Conservation (phyloP, 2,113 vertebrate species). For the Forbesichthys papilliferus region DNA sequence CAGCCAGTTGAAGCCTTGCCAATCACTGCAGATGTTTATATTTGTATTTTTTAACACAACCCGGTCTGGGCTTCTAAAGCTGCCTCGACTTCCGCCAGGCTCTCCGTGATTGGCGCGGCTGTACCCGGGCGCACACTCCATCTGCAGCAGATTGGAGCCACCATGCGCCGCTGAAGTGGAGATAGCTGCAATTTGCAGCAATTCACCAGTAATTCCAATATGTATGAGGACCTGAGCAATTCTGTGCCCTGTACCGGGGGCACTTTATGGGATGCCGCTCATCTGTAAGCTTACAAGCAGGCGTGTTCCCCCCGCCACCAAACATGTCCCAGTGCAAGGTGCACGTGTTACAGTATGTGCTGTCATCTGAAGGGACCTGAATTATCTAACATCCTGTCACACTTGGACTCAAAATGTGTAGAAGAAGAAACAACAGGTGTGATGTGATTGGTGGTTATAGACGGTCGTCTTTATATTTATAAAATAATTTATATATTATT, state of each 20-base stretch:
- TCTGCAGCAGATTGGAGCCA: slow-evolving; percentile 56
- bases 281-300: slow-evolving; percentile 39
- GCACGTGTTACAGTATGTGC: too few species aligned
- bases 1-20: slow-evolving; percentile 45
- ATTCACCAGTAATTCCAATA: slow-evolving; percentile 67
- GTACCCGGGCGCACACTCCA: slow-evolving; percentile 50
- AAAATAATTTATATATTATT: too few species aligned
- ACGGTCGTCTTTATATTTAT: too few species aligned
- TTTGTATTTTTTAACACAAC: slow-evolving; percentile 20
- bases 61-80: slow-evolving; percentile 35
- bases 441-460: too few species aligned
- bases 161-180: slow-evolving; percentile 48
- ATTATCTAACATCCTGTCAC: neutral
- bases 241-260: slow-evolving; percentile 37
- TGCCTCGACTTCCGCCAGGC: slow-evolving; percentile 35
- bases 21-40: slow-evolving; percentile 40
- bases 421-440: too few species aligned
- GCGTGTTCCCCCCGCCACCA: slow-evolving; percentile 19
- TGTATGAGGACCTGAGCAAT: slow-evolving; percentile 61
- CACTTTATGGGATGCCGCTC: slow-evolving; percentile 58
- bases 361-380: neutral
- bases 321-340: slow-evolving; percentile 11
- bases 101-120: slow-evolving; percentile 53
- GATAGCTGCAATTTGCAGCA: slow-evolving; percentile 69
- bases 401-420: slow-evolving; percentile 9